Evolutionary conservation across 2,888 invertebrate species (phyloP).

Genomic region (Rhopalosiphum nymphaeae): DNA sequence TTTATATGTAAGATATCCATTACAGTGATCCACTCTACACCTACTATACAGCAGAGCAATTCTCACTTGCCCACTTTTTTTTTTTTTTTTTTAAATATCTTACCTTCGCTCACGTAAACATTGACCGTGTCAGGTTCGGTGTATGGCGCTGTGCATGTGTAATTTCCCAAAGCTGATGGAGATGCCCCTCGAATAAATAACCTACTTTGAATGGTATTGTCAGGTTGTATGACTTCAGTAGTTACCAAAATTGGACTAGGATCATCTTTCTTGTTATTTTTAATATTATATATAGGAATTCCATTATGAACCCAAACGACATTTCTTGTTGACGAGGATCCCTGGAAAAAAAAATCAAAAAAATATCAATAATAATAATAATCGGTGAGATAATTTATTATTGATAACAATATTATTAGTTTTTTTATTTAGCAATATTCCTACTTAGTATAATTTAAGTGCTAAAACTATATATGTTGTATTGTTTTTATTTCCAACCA

Average conservation of each 20-base stretch:
- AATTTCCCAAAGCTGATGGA: conserved; percentile 90
- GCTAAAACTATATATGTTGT: not conserved
- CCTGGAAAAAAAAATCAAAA: conserved; percentile 74
- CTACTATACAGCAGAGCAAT: too few species aligned
- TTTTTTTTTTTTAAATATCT: conserved; percentile 11
- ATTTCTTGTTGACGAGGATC: conserved; percentile 92
- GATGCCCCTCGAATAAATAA: conserved; percentile 86
- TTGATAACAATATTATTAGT: not conserved
- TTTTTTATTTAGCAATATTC: not conserved
- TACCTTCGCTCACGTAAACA: conserved; percentile 92
- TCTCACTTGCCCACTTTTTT: not conserved
- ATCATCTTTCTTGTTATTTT: conserved; percentile 84
- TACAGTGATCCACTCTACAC: too few species aligned
- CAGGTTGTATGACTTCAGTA: conserved; percentile 85
- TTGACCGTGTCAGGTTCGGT: conserved; percentile 90
- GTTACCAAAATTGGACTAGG: conserved; percentile 85
- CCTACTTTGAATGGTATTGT: conserved; percentile 86
- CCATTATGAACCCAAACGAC: conserved; percentile 97
- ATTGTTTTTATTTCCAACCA: not conserved
- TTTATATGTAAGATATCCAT: too few species aligned
- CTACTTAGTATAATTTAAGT: not conserved
- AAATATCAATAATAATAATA: not conserved
- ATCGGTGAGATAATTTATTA: not conserved
- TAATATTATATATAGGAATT: conserved; percentile 93
- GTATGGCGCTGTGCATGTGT: conserved; percentile 90